These are phyloP conservation scores for Dicyrtomina minuta DNA, from an alignment of 2,888 invertebrate species.

Conservation along the genomic window DNA sequence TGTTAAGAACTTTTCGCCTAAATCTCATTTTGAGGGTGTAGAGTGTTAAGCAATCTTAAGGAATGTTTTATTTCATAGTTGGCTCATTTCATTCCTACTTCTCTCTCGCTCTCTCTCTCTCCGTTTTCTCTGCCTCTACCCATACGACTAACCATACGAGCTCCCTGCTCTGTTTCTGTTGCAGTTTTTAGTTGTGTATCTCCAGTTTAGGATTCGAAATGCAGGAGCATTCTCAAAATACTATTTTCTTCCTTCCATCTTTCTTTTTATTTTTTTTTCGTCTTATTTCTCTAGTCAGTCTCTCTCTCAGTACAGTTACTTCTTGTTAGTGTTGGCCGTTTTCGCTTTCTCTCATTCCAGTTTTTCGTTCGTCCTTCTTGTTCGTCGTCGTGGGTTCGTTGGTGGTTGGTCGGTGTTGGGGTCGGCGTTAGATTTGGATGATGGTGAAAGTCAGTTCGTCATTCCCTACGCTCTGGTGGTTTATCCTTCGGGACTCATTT, in stretches of 20 bases:
- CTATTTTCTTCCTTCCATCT: too few species aligned
- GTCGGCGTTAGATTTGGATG: not conserved
- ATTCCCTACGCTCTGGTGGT: not conserved
- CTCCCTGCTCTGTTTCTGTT: not conserved
- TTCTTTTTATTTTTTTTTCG: too few species aligned
- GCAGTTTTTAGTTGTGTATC: too few species aligned
- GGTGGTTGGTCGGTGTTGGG: too few species aligned
- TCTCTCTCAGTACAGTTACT: too few species aligned
- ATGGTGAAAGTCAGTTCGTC: constrained; percentile 1
- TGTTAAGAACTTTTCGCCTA: constrained; percentile 42
- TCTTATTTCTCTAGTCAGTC: too few species aligned
- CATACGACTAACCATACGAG: not conserved
- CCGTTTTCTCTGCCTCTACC: not conserved
- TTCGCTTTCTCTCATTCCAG: too few species aligned
- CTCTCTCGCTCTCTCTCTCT: not conserved
- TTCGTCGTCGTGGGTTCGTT: too few species aligned
- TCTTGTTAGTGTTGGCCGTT: too few species aligned
- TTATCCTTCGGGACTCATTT: not conserved
- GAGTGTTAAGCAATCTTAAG: constrained; percentile 45
- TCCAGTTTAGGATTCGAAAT: too few species aligned
- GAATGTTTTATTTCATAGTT: constrained; percentile 44
- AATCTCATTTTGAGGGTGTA: constrained; percentile 40
- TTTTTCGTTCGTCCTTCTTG: too few species aligned
- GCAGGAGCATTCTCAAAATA: too few species aligned
- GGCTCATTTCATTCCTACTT: constrained; percentile 14